Evolutionary conservation across 53 echinoderm and acorn worm species (phyloP), one percentile per base, ranked within the genome.

Genomic region (Astropecten irregularis): DNA sequence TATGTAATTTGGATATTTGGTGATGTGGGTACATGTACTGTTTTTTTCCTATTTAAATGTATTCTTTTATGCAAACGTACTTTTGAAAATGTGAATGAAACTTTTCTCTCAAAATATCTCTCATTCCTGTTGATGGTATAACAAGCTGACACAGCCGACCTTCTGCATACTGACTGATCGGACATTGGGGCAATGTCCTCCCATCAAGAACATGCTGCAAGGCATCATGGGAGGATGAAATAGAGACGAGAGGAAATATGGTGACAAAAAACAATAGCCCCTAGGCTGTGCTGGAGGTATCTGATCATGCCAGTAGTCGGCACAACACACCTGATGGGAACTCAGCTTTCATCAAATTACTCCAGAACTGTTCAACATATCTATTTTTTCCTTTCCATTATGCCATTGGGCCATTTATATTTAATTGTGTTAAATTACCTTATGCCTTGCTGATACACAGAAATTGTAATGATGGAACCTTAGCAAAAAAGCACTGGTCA

Each of bases 241-340:
- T 76, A 76, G 76, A 76, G 76, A 76, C 76, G 76, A 57, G 27
- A 76, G 76, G 76, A 76, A 76, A 55, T 55, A 76, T 55, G 76
- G 76, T 76, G 76, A 76, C 76, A 76, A 76, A 83, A 82, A 83
- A 67, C 83, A 66, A 83, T 83, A 83, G 69, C 68, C 83, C 53
- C 36, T 11, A 32, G 82, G 49, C 56, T 34, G 82, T 32, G 22
- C 65, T 58, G 33, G 51, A 36, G 67, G 83, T 83, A 68, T 83
- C 67, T 68, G 37, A 66, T 76, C 58, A 58, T 76, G 76, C 76
- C 40, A 40, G 27, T 55, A 44, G 56, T 39, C 36, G 58, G 55
- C 34, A 33, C 36, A 55, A 29, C 42, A 76, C 76, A 76, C 76
- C 76, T 76, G 76, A 76, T 76, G 76, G 76, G 54, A 76, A 76